Evolutionary conservation across 2,113 vertebrate species (phyloP).

Genomic region (Muscicapa adusta): DNA sequence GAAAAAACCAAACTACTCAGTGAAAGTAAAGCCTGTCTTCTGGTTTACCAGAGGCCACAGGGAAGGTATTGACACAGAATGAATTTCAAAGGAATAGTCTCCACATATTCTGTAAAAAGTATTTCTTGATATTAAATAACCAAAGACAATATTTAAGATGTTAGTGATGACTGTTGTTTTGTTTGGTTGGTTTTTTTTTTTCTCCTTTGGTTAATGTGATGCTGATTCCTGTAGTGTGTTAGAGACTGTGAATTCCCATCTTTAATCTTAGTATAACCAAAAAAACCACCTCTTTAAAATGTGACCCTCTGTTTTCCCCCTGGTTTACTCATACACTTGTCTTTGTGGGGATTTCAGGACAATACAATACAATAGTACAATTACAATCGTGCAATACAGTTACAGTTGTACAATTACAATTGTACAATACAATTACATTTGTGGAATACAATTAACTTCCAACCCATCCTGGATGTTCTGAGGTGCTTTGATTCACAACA

Average conservation of each 20-base stretch:
- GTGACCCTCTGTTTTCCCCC: neutral
- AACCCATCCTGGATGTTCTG: neutral
- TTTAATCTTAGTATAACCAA: neutral
- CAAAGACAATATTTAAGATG: slow-evolving; percentile 46
- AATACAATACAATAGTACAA: too few relatives aligned
- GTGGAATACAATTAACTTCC: neutral
- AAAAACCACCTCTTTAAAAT: neutral
- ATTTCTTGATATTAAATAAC: slow-evolving; percentile 65
- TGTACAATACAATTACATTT: too few relatives aligned
- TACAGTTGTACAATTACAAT: too few relatives aligned
- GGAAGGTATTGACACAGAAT: neutral
- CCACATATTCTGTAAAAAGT: slow-evolving; percentile 47
- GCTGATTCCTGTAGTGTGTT: neutral
- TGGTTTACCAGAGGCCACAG: neutral
- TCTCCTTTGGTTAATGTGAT: neutral
- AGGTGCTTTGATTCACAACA: neutral
- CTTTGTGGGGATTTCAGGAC: neutral
- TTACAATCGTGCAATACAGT: too few relatives aligned
- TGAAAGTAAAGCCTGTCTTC: neutral
- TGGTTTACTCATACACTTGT: neutral
- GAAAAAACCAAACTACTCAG: neutral
- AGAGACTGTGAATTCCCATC: neutral
- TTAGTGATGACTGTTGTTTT: slow-evolving; percentile 32
- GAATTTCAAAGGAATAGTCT: slow-evolving; percentile 9
- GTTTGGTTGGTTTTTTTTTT: neutral